These are phyloP conservation scores for Podarcis siculus DNA, from an alignment of 2,797 vertebrate species.

Conservation along the genomic window DNA sequence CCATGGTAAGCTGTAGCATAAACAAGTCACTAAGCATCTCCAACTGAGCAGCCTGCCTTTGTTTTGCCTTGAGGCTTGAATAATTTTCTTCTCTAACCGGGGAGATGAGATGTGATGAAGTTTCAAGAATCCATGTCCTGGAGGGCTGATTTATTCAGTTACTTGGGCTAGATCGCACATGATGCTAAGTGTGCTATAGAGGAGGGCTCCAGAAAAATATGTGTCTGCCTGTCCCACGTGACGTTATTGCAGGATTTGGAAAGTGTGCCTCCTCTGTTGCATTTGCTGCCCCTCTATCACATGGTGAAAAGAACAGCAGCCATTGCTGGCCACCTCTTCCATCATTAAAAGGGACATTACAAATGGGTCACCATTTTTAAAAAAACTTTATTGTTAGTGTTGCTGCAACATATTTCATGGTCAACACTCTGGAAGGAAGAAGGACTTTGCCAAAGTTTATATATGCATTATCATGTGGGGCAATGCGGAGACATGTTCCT, in stretches of 20 bases:
- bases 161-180: not conserved
- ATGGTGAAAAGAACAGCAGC: not conserved
- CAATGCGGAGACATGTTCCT: not conserved
- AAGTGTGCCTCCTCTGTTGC: not conserved
- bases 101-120: not conserved
- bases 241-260: not conserved
- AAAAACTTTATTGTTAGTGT: not conserved
- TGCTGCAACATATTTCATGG: not conserved
- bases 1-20: not conserved
- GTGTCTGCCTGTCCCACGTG: not conserved
- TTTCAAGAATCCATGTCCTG: not conserved
- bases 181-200: not conserved
- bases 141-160: not conserved
- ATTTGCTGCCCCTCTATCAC: not conserved
- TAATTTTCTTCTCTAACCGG: slow-evolving; percentile 21
- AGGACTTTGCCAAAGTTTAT: not conserved
- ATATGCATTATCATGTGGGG: not conserved
- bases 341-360: not conserved
- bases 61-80: slow-evolving; percentile 25
- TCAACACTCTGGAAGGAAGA: not conserved
- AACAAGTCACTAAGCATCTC: slow-evolving; percentile 1
- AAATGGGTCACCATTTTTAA: not conserved
- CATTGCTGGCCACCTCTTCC: not conserved
- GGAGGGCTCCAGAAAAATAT: not conserved
- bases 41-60: slow-evolving; percentile 9